phyloP scores from a whole-genome alignment of 1,140 invertebrate species.

The Bombus ignitus region DNA sequence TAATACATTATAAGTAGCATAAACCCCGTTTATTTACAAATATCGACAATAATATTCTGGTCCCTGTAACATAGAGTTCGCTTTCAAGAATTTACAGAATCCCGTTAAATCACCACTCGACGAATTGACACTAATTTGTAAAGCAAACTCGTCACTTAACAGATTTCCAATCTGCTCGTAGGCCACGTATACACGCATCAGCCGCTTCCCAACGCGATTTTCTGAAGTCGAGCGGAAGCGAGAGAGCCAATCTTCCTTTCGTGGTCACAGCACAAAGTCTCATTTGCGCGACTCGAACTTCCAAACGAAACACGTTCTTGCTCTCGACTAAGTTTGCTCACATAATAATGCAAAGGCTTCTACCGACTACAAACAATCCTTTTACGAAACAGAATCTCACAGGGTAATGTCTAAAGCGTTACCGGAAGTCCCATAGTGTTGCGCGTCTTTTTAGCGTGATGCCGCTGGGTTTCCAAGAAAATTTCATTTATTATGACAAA shows the following conservation, averaged over 20 bases:
- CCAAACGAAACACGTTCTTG: slow-evolving; percentile 21
- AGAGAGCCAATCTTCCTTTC: not conserved
- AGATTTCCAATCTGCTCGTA: slow-evolving; percentile 13
- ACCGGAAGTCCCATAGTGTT: not conserved
- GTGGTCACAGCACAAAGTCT: slow-evolving; percentile 21
- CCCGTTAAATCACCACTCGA: slow-evolving; percentile 4
- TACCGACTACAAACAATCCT: slow-evolving; percentile 16
- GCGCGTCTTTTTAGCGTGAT: not conserved
- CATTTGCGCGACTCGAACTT: not conserved
- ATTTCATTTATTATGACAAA: not conserved
- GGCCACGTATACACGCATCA: not conserved
- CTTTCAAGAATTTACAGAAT: not conserved
- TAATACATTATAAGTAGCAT: too few relatives aligned
- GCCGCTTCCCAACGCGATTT: not conserved
- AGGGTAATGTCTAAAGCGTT: slow-evolving; percentile 1
- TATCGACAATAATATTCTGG: slow-evolving; percentile 5
- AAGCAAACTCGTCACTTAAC: slow-evolving; percentile 22
- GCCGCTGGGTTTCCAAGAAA: not conserved
- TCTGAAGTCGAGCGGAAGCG: not conserved
- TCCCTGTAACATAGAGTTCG: too few relatives aligned
- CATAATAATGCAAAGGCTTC: slow-evolving; percentile 8
- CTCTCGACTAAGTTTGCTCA: slow-evolving; percentile 2
- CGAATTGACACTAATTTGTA: slow-evolving; percentile 4
- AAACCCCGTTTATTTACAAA: not conserved
- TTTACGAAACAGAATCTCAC: slow-evolving; percentile 3